A percentile compares a stretch with the other conserved stretches of the same genome.
Conservation (phyloP, 2,797 vertebrate species). For the Avahi laniger region DNA sequence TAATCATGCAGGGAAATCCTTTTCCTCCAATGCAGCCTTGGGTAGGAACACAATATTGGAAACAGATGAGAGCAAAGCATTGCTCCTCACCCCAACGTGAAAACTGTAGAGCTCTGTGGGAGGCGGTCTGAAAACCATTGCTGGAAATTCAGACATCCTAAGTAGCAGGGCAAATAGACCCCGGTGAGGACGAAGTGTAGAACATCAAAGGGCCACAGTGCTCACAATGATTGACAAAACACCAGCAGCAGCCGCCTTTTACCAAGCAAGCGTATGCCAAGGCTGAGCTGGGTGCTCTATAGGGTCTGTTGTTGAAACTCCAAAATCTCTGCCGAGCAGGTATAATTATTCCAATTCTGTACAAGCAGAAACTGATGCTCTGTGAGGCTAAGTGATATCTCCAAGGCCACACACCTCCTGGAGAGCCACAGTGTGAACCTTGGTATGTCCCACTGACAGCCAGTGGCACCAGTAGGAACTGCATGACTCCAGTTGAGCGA, state of each 20-base stretch:
- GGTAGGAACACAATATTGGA: neutral
- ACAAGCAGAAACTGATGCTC: neutral
- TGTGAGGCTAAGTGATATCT: neutral
- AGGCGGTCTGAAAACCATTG: accelerated
- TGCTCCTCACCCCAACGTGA: neutral
- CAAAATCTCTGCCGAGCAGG: neutral
- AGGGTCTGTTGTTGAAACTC: neutral
- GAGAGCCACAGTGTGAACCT: neutral
- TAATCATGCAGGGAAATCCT: neutral
- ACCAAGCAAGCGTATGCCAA: neutral
- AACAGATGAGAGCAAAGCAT: neutral
- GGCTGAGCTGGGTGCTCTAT: neutral
- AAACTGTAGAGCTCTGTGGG: neutral
- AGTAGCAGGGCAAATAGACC: accelerated
- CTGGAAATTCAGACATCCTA: neutral
- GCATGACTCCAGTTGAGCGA: neutral
- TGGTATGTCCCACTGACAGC: neutral
- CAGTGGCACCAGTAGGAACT: accelerated
- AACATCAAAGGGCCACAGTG: accelerated
- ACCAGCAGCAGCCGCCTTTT: neutral
- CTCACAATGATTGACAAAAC: neutral
- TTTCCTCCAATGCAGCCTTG: neutral
- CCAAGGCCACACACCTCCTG: neutral
- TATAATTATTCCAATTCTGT: neutral
- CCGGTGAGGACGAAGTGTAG: accelerated